Percentiles rank a stretch among this genome's conserved stretches.
phyloP scores from a whole-genome alignment of 1,140 invertebrate genomes.

The Tyrophagus putrescentiae region DNA sequence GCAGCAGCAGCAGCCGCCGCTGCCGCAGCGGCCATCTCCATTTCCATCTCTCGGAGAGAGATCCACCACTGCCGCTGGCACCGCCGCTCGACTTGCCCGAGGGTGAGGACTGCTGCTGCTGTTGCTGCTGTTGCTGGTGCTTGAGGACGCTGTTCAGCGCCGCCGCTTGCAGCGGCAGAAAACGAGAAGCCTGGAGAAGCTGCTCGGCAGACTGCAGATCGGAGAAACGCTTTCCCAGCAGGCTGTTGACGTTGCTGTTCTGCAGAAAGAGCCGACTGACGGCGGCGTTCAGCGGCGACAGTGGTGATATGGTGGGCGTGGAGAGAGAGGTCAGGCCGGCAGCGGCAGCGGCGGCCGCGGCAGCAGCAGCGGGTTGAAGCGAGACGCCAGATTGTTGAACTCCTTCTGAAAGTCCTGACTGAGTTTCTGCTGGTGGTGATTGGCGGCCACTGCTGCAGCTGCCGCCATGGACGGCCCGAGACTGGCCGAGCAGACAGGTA shows the following conservation, averaged over 20 bases:
- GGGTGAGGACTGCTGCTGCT: too few relatives aligned
- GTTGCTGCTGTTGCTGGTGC: slow-evolving; percentile 3
- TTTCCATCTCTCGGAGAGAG: too few relatives aligned
- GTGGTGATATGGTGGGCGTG: slow-evolving; percentile 26
- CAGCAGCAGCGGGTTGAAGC: slow-evolving; percentile 8
- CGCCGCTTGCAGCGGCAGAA: slow-evolving; percentile 10
- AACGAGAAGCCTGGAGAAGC: slow-evolving; percentile 13
- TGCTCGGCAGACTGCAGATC: slow-evolving; percentile 18
- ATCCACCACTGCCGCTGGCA: too few relatives aligned
- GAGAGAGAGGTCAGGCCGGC: too few relatives aligned
- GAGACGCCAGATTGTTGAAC: slow-evolving; percentile 12
- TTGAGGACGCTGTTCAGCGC: too few relatives aligned
- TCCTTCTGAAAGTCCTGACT: slow-evolving; percentile 6
- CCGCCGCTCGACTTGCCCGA: too few relatives aligned
- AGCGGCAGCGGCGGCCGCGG: slow-evolving; percentile 26
- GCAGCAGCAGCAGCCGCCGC: not conserved
- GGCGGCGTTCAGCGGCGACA: slow-evolving; percentile 23
- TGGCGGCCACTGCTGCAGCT: not conserved
- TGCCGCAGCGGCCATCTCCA: too few relatives aligned
- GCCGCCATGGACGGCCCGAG: slow-evolving; percentile 7
- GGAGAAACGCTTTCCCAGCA: slow-evolving; percentile 23
- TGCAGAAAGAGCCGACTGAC: slow-evolving; percentile 25
- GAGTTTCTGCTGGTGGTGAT: not conserved
- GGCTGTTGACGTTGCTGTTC: not conserved
- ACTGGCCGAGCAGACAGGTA: not conserved